Conservation (phyloP, 2,797 vertebrate genomes). For the Melanogrammus aeglefinus region DNA sequence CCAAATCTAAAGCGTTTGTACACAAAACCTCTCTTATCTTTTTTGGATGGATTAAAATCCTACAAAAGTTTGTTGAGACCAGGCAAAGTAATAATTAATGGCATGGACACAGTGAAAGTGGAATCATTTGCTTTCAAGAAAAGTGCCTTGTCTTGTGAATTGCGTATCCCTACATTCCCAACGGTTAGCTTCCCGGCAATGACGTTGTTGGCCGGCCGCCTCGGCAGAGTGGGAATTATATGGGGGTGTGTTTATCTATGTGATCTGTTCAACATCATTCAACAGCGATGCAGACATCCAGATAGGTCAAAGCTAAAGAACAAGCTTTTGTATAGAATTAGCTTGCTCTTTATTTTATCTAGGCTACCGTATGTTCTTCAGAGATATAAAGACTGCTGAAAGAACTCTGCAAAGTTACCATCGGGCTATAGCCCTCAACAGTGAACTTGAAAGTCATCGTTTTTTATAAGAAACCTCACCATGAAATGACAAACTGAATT, state of each 20-base stretch:
- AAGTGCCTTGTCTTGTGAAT: not conserved
- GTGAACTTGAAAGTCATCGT: not conserved
- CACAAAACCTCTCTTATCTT: constrained; percentile 19
- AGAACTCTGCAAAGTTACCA: not conserved
- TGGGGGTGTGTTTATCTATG: not conserved
- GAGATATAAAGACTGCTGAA: not conserved
- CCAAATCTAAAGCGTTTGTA: constrained; percentile 6
- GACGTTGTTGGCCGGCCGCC: not conserved
- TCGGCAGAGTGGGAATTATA: not conserved
- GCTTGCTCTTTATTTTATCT: not conserved
- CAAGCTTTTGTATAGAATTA: not conserved
- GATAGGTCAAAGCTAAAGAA: not conserved
- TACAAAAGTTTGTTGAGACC: constrained; percentile 8
- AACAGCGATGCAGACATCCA: not conserved
- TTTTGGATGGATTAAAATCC: constrained; percentile 8
- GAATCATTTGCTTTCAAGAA: not conserved
- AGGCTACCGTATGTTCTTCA: not conserved
- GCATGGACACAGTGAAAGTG: not conserved
- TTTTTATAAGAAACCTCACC: not conserved
- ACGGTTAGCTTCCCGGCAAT: not conserved
- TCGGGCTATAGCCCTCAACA: not conserved
- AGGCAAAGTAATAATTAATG: constrained; percentile 6
- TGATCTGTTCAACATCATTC: not conserved
- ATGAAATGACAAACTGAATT: not conserved
- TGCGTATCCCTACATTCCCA: not conserved